Conservation (phyloP, 2,113 vertebrate genomes). For the Sorex araneus region DNA sequence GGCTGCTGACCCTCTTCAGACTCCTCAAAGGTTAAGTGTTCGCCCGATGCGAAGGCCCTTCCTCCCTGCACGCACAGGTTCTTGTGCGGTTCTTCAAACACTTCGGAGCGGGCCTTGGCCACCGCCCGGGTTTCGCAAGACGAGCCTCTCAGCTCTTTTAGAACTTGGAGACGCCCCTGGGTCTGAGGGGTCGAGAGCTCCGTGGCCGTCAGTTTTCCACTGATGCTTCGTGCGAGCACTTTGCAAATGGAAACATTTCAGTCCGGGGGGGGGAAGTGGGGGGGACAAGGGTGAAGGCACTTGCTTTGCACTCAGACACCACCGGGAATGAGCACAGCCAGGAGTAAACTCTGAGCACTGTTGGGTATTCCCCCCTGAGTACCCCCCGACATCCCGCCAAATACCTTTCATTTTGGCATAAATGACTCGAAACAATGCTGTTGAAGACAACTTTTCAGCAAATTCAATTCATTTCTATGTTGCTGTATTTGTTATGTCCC, state of each 20-base stretch:
- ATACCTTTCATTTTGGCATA: too few relatives aligned
- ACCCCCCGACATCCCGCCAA: too few relatives aligned
- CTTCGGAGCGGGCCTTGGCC: constrained; percentile 79
- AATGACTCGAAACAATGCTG: too few relatives aligned
- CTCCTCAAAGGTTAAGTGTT: constrained; percentile 76
- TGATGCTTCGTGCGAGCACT: neutral
- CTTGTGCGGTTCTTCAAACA: constrained; percentile 78
- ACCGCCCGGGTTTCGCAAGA: constrained; percentile 45
- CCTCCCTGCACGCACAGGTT: constrained; percentile 61
- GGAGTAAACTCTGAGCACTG: too few relatives aligned
- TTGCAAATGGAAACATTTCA: neutral
- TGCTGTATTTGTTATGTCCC: too few relatives aligned
- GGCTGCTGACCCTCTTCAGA: constrained; percentile 68
- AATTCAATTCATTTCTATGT: too few relatives aligned
- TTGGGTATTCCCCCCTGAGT: too few relatives aligned
- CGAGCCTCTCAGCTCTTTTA: constrained; percentile 76
- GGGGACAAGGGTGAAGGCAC: too few relatives aligned
- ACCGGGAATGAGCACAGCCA: too few relatives aligned
- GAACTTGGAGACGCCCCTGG: constrained; percentile 72
- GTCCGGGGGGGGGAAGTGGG: neutral
- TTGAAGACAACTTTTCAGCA: too few relatives aligned
- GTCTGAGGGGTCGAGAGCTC: constrained; percentile 54
- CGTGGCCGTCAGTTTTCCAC: constrained; percentile 65
- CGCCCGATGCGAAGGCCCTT: constrained; percentile 59
- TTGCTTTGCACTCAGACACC: too few relatives aligned